Evolutionary conservation across 1,140 invertebrate genomes (phyloP).

Genomic region (Drosophila asahinai): DNA sequence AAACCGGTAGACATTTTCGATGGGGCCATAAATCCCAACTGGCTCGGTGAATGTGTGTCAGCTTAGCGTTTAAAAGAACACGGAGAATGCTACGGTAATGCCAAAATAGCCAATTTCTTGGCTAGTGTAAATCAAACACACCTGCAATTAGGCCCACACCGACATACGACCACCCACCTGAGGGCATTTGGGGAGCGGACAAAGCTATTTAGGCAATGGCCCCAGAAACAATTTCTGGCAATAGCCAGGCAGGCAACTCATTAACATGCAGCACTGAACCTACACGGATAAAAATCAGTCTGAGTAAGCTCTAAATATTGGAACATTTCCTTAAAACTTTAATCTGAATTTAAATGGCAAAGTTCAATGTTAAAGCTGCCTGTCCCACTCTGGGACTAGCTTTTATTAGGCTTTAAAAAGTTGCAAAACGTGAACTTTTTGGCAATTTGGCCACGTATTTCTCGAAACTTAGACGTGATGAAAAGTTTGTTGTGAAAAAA

Average conservation of each 20-base stretch:
- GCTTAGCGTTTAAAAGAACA: conserved; percentile 65
- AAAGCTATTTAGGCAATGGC: conserved; percentile 52
- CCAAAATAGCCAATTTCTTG: conserved; percentile 77
- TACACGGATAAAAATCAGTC: neutral
- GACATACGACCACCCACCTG: conserved; percentile 5
- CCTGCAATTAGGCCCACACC: conserved; percentile 65
- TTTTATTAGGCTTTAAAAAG: conserved; percentile 19
- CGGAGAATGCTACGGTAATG: conserved; percentile 63
- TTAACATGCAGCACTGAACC: conserved; percentile 62
- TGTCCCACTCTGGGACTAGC: neutral
- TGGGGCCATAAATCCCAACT: conserved; percentile 69
- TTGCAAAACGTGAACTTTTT: conserved; percentile 9
- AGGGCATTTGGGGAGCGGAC: conserved; percentile 19
- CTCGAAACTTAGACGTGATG: conserved; percentile 11
- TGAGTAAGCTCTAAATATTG: neutral
- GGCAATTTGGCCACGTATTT: conserved; percentile 14
- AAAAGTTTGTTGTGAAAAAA: conserved; percentile 14
- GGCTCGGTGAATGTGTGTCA: conserved; percentile 65
- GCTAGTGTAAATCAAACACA: conserved; percentile 79
- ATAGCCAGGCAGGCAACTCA: conserved; percentile 71
- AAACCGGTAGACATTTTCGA: conserved; percentile 52
- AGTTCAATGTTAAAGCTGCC: conserved; percentile 10
- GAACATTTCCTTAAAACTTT: neutral
- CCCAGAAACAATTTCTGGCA: conserved; percentile 69
- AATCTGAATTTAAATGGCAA: conserved; percentile 10